Evolutionary conservation across 2,113 vertebrate species (phyloP).

Genomic region (Trochalopteron elliotii): DNA sequence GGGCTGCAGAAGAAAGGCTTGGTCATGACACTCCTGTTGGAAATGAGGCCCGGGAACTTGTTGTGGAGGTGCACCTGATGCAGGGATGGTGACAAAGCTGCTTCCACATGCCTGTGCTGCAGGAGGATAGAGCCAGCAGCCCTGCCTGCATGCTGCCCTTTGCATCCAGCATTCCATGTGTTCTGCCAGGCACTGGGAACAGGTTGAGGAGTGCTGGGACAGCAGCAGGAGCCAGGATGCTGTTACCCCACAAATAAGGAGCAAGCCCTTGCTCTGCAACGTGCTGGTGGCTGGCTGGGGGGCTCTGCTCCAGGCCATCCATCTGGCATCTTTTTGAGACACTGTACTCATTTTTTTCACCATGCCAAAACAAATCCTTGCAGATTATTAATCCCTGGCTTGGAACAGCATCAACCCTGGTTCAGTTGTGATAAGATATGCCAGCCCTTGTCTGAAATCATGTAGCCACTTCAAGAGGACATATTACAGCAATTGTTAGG

Average conservation of each 20-base stretch:
- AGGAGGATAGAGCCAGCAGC: rapidly evolving
- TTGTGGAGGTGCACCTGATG: neutral
- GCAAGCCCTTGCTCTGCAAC: neutral
- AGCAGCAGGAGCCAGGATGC: neutral
- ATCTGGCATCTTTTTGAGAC: slow-evolving; percentile 45
- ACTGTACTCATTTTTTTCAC: neutral
- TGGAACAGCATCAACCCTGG: neutral
- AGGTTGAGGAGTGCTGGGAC: neutral
- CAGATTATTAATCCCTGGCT: slow-evolving; percentile 51
- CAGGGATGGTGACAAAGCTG: neutral
- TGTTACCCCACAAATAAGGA: neutral
- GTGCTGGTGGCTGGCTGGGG: neutral
- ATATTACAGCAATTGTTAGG: neutral
- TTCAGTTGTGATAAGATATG: neutral
- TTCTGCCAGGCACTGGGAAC: rapidly evolving
- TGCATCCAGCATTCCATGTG: rapidly evolving
- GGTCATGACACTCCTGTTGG: neutral
- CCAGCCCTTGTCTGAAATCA: slow-evolving; percentile 24
- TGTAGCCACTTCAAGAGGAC: slow-evolving; percentile 24
- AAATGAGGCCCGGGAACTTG: neutral
- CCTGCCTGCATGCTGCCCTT: neutral
- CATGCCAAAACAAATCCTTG: slow-evolving; percentile 44
- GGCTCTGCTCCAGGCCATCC: neutral
- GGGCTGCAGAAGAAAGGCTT: neutral
- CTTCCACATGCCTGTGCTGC: rapidly evolving